These are phyloP conservation scores for Palaemon carinicauda DNA, from an alignment of 1,140 invertebrate species.

Conservation along the genomic window DNA sequence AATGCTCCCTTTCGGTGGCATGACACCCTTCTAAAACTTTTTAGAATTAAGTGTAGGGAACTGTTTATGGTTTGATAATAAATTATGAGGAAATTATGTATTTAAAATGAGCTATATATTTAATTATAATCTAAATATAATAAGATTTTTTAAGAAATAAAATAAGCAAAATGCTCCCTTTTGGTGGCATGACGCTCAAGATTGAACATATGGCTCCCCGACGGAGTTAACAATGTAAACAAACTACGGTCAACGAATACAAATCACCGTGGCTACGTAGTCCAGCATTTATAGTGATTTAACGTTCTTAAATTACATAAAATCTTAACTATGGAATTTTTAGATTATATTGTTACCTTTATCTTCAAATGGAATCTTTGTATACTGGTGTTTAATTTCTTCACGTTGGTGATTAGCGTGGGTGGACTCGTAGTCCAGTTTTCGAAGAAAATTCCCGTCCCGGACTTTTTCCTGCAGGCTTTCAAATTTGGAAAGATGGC, in stretches of 20 bases:
- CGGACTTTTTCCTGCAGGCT: slow-evolving; percentile 20
- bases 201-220: not conserved
- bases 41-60: too few relatives aligned
- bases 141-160: too few relatives aligned
- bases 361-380: not conserved
- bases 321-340: not conserved
- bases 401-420: slow-evolving; percentile 2
- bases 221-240: not conserved
- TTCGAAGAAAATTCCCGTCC: not conserved
- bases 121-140: too few relatives aligned
- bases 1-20: too few relatives aligned
- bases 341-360: not conserved
- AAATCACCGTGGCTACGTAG: too few relatives aligned
- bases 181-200: not conserved
- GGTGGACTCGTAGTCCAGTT: not conserved
- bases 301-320: too few relatives aligned
- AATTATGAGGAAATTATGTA: too few relatives aligned
- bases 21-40: too few relatives aligned
- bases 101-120: too few relatives aligned
- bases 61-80: too few relatives aligned
- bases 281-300: too few relatives aligned
- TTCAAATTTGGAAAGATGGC: slow-evolving; percentile 41
- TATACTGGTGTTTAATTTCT: slow-evolving; percentile 13
- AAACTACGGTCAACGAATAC: not conserved
- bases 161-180: not conserved